Percentiles rank a stretch among this genome's conserved stretches.
These are phyloP conservation scores for Oxygymnocypris stewartii DNA, from an alignment of 2,113 vertebrate genomes.

Conservation along the genomic window DNA sequence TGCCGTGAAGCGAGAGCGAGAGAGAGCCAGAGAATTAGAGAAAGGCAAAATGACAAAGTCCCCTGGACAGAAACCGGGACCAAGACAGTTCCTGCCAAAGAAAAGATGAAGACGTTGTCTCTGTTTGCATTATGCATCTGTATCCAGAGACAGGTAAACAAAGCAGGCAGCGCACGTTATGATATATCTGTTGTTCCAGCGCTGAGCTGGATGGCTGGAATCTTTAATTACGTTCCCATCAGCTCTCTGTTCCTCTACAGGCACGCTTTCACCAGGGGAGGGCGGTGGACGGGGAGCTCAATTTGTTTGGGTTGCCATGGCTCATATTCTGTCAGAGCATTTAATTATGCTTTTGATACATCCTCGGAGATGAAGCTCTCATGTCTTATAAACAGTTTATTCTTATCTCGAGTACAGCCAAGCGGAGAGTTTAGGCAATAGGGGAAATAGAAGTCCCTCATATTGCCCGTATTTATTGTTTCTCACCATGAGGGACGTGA, in stretches of 20 bases:
- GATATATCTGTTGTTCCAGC: conserved; percentile 34
- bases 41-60: conserved; percentile 12
- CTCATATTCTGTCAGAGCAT: conserved; percentile 39
- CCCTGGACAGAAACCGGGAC: background rate
- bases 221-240: conserved; percentile 37
- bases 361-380: conserved; percentile 15
- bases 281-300: background rate
- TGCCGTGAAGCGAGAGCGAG: background rate
- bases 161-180: background rate
- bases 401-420: conserved; percentile 16
- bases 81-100: conserved; percentile 11
- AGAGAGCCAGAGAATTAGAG: background rate
- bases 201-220: background rate
- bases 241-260: conserved; percentile 25
- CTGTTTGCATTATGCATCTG: conserved; percentile 37
- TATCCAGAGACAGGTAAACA: conserved; percentile 25
- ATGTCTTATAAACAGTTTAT: conserved; percentile 21
- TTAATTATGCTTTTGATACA: conserved; percentile 39
- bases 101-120: conserved; percentile 13
- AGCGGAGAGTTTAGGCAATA: background rate
- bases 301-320: conserved; percentile 32
- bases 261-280: background rate
- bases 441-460: conserved; percentile 28
- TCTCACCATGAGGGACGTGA: conserved; percentile 3
- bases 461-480: conserved; percentile 12